Evolutionary conservation across 2,113 vertebrate species (phyloP).

Genomic region (Vombatus ursinus): DNA sequence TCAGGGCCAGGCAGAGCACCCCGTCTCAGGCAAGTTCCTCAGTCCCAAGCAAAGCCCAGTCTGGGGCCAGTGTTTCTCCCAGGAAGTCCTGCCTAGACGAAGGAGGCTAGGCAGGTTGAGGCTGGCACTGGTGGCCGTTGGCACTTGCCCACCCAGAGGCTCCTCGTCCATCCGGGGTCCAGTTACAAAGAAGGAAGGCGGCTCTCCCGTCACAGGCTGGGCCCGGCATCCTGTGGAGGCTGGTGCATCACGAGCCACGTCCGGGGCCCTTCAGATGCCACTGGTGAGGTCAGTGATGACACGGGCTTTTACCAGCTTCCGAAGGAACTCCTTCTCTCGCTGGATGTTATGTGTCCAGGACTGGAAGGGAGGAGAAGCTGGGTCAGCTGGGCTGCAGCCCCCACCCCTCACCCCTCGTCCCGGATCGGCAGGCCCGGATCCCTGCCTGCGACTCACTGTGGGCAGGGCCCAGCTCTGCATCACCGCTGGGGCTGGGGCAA

Average conservation of each 20-base stretch:
- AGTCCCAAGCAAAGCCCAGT: background rate
- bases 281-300: constrained; percentile 96
- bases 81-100: background rate
- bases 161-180: constrained; percentile 17
- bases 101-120: background rate
- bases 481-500: background rate
- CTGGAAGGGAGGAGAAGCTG: constrained; percentile 81
- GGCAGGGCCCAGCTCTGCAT: background rate
- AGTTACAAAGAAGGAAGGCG: background rate
- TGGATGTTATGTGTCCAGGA: constrained; percentile 99
- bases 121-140: background rate
- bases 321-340: constrained; percentile 97
- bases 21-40: background rate
- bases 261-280: constrained; percentile 90
- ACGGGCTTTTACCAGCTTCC: constrained; percentile 95
- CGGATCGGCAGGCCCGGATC: background rate
- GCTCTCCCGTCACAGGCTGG: background rate
- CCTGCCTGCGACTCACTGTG: background rate
- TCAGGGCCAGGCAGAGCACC: constrained; percentile 48
- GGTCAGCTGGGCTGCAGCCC: background rate
- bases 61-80: background rate
- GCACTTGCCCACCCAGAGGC: constrained; percentile 68
- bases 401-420: background rate
- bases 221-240: constrained; percentile 23
- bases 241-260: background rate